phyloP scores from a whole-genome alignment of 2,113 vertebrate species.

The Cyanoramphus novaezelandiae region DNA sequence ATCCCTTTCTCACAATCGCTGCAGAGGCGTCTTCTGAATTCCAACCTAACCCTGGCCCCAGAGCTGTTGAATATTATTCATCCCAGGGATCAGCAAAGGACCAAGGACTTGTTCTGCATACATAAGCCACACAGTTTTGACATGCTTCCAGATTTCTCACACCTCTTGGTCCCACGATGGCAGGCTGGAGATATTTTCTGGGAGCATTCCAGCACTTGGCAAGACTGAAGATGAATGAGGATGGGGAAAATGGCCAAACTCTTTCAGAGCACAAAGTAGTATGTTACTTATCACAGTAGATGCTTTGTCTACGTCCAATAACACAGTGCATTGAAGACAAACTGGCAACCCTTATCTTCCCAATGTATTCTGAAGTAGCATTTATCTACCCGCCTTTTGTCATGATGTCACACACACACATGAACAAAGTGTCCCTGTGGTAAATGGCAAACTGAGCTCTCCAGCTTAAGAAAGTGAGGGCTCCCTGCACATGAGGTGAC shows the following conservation, averaged over 20 bases:
- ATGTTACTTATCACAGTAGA: conserved; percentile 42
- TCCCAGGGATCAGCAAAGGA: not conserved
- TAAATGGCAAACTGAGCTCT: not conserved
- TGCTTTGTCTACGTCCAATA: conserved; percentile 35
- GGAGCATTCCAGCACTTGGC: conserved; percentile 56
- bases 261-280: conserved; percentile 15
- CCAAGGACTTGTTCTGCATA: conserved; percentile 1
- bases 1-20: not conserved
- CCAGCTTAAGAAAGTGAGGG: not conserved
- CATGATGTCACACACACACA: not conserved
- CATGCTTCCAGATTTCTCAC: conserved; percentile 45
- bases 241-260: conserved; percentile 43
- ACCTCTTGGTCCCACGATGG: conserved; percentile 29
- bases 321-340: conserved; percentile 5
- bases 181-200: conserved; percentile 46
- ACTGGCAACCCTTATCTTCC: conserved; percentile 37
- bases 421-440: not conserved
- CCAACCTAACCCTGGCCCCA: not conserved
- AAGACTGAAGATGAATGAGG: conserved; percentile 42
- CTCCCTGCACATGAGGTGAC: not conserved
- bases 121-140: conserved; percentile 26
- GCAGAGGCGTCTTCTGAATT: not conserved
- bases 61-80: not conserved
- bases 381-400: not conserved
- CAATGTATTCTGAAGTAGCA: not conserved